Evolutionary conservation across 2,888 invertebrate genomes (phyloP).

Genomic region (Pandemis cinnamomeana): DNA sequence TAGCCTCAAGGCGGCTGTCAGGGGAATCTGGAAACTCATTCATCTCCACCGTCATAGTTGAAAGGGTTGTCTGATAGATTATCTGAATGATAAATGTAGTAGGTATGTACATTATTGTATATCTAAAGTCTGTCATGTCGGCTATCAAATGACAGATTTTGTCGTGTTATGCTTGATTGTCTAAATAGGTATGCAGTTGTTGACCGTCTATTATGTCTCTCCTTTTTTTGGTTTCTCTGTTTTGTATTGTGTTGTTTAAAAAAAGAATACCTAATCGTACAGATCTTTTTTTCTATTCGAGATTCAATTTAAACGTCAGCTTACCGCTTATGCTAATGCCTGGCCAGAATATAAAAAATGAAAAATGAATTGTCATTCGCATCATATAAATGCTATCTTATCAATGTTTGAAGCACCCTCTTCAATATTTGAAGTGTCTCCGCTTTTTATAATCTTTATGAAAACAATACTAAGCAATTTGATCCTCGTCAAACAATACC

Average conservation of each 20-base stretch:
- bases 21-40: conserved; percentile 27
- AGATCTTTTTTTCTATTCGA: not conserved
- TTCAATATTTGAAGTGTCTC: conserved; percentile 24
- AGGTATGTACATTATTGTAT: no score
- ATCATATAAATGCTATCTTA: conserved; percentile 22
- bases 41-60: conserved; percentile 21
- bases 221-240: not conserved
- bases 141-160: not conserved
- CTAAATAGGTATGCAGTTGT: not conserved
- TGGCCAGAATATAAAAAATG: not conserved
- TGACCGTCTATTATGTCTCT: not conserved
- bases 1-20: conserved; percentile 27
- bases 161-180: not conserved
- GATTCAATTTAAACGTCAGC: not conserved
- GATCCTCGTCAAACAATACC: not conserved
- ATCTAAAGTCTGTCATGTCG: not conserved
- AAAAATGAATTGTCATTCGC: conserved; percentile 10
- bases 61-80: conserved; percentile 17
- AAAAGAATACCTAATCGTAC: no score
- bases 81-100: not conserved
- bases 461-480: not conserved
- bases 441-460: conserved; percentile 13
- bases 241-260: no score
- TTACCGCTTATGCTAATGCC: not conserved
- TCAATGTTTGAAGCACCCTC: conserved; percentile 9